These are phyloP conservation scores for Diploscapter pachys DNA, from an alignment of 1,140 invertebrate genomes.

Conservation along the genomic window DNA sequence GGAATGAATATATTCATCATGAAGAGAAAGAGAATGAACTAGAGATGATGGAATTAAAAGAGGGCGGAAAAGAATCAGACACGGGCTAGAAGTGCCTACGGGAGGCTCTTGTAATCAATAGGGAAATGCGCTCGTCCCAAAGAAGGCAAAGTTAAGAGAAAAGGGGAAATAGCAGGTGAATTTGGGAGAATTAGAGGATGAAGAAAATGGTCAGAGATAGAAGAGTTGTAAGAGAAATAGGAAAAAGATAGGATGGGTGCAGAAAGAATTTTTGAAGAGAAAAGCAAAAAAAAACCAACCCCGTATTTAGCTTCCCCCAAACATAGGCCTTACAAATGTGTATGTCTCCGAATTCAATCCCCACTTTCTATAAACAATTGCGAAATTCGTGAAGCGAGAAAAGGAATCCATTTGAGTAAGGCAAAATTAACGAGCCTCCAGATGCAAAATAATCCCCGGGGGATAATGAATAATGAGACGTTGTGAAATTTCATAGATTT, in stretches of 20 bases:
- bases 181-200: too few species aligned
- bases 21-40: not conserved
- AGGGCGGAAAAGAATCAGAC: conserved; percentile 3
- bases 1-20: not conserved
- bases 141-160: conserved; percentile 1
- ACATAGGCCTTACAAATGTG: too few species aligned
- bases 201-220: too few species aligned
- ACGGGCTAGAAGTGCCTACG: not conserved
- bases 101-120: not conserved
- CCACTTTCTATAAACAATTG: too few species aligned
- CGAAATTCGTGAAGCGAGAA: too few species aligned
- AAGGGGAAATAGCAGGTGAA: conserved; percentile 3
- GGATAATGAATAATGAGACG: not conserved
- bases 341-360: too few species aligned
- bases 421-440: too few species aligned
- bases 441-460: too few species aligned
- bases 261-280: not conserved
- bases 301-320: too few species aligned
- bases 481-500: not conserved
- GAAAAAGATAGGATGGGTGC: not conserved
- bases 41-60: not conserved
- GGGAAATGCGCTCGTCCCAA: not conserved
- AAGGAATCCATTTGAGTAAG: too few species aligned
- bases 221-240: not conserved
- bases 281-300: too few species aligned